phyloP scores from a whole-genome alignment of 2,113 vertebrate species.

The Ceratotherium simum region DNA sequence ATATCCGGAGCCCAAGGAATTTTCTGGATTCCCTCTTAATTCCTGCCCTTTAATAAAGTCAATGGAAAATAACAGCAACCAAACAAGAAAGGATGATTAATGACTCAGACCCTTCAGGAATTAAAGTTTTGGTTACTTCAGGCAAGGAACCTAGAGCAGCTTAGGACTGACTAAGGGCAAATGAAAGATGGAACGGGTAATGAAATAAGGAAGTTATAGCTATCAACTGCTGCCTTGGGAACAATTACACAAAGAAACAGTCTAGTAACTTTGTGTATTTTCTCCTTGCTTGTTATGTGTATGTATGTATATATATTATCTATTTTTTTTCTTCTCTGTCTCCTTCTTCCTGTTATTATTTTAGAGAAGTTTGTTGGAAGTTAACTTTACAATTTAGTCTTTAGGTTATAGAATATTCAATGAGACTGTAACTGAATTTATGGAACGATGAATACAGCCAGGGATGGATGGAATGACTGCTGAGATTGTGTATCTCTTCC shows the following conservation, averaged over 20 bases:
- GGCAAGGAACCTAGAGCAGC: not conserved
- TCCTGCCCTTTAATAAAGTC: not conserved
- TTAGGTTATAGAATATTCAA: not conserved
- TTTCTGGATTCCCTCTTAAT: not conserved
- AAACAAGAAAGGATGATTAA: not conserved
- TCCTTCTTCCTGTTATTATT: not conserved
- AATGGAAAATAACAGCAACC: not conserved
- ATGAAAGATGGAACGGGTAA: not conserved
- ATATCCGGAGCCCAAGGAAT: not conserved
- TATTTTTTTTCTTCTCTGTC: not conserved
- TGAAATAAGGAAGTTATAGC: not conserved
- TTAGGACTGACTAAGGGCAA: not conserved
- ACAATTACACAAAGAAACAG: not conserved
- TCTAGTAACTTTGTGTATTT: not conserved
- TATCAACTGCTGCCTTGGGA: not conserved
- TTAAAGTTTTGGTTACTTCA: not conserved
- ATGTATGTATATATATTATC: not conserved
- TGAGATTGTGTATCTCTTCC: not conserved
- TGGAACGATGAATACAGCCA: not conserved
- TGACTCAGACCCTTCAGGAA: not conserved
- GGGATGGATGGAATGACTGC: not conserved
- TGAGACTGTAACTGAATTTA: not conserved
- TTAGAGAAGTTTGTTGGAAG: not conserved
- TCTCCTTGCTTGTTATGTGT: not conserved
- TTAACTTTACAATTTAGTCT: not conserved